Conservation (phyloP, 1,140 invertebrate genomes). For the Drosophila yakuba region DNA sequence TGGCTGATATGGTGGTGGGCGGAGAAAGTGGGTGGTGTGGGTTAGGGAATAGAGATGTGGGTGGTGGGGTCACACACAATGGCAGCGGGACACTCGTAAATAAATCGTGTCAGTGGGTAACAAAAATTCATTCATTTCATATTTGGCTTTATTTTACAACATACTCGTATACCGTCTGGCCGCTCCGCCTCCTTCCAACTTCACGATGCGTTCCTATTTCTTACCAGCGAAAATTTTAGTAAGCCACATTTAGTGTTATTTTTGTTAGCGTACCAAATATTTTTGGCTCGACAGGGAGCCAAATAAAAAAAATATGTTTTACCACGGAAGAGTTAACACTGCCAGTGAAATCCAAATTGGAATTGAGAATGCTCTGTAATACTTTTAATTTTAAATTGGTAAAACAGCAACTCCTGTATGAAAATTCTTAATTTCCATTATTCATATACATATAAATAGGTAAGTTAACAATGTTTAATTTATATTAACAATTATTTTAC, state of each 20-base stretch:
- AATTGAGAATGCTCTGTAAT: conserved; percentile 21
- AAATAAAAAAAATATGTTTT: conserved; percentile 15
- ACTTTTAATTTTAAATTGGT: neutral
- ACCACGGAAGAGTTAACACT: conserved; percentile 46
- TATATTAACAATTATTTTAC: no score
- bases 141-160: conserved; percentile 64
- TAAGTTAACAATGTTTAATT: no score
- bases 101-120: conserved; percentile 83
- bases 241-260: conserved; percentile 78
- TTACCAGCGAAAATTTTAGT: conserved; percentile 56
- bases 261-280: conserved; percentile 70
- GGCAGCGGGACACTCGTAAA: conserved; percentile 73
- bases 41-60: conserved; percentile 37
- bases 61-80: conserved; percentile 47
- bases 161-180: conserved; percentile 2
- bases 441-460: no score
- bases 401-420: neutral
- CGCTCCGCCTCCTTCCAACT: neutral
- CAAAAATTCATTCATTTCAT: conserved; percentile 83
- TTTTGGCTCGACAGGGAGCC: conserved; percentile 48
- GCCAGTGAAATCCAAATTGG: neutral
- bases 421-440: neutral
- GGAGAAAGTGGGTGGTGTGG: neutral
- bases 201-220: conserved; percentile 36
- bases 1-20: conserved; percentile 15